These are phyloP conservation scores for Cheilosia grossa DNA, from an alignment of 2,888 invertebrate genomes.

Conservation along the genomic window DNA sequence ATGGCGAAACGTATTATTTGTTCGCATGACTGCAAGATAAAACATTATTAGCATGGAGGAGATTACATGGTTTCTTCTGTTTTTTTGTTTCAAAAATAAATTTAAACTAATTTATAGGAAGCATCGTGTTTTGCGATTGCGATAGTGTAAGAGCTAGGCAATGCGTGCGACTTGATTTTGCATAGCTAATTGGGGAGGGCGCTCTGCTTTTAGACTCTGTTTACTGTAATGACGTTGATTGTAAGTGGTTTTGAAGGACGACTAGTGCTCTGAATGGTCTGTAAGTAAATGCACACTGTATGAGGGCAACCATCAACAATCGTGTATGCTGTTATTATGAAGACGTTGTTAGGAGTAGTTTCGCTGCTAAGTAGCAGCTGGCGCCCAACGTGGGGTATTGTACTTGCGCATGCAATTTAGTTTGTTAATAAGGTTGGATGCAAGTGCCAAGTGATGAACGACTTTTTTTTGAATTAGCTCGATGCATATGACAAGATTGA, in stretches of 20 bases:
- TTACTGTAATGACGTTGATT: neutral
- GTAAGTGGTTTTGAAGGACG: neutral
- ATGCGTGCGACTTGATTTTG: conserved; percentile 6
- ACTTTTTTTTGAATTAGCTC: no score
- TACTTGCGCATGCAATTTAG: neutral
- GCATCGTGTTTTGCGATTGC: conserved; percentile 49
- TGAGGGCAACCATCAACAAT: conserved; percentile 1
- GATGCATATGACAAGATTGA: no score
- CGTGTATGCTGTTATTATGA: conserved; percentile 3
- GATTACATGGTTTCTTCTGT: neutral
- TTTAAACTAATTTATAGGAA: conserved; percentile 65
- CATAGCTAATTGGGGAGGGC: conserved; percentile 37
- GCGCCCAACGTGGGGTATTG: neutral
- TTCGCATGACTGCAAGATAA: conserved; percentile 71
- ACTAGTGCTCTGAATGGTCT: neutral
- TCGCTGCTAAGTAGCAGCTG: neutral
- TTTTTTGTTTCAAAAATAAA: conserved; percentile 32
- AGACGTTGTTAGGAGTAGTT: neutral
- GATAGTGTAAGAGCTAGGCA: conserved; percentile 5
- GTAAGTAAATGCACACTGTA: conserved; percentile 31
- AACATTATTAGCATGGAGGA: conserved; percentile 62
- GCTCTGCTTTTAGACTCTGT: conserved; percentile 2
- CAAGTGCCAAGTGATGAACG: no score
- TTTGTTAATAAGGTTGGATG: no score
- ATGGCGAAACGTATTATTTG: conserved; percentile 73